phyloP scores from a whole-genome alignment of 2,797 vertebrate genomes.

The Darevskia nairensis region DNA sequence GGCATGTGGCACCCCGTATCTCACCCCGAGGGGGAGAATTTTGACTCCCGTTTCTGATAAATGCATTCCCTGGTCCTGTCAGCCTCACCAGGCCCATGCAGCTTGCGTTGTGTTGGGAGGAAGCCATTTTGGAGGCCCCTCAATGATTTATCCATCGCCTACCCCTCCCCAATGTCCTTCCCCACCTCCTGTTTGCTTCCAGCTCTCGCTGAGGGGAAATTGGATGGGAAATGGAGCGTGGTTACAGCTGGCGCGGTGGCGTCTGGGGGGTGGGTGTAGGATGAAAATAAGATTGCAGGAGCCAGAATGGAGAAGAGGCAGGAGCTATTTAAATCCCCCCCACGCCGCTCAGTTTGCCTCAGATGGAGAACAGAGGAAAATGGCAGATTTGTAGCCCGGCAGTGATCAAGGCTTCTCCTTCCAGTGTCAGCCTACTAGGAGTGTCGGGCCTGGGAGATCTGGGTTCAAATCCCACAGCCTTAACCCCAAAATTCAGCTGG shows the following conservation, averaged over 20 bases:
- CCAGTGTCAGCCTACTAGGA: background rate
- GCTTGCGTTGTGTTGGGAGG: background rate
- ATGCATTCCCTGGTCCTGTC: fast-evolving
- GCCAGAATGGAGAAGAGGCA: background rate
- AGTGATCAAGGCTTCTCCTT: background rate
- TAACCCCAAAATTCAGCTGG: too few relatives aligned
- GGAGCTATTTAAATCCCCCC: too few relatives aligned
- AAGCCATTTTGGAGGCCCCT: too few relatives aligned
- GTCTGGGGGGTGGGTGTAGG: background rate
- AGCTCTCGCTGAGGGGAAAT: background rate
- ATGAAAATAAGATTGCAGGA: background rate
- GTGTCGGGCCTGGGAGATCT: too few relatives aligned
- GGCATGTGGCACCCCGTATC: background rate
- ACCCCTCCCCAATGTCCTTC: too few relatives aligned
- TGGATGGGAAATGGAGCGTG: slow-evolving; percentile 28
- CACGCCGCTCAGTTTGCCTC: background rate
- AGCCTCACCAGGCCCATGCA: too few relatives aligned
- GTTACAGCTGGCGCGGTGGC: background rate
- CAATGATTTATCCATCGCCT: background rate
- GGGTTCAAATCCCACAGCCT: too few relatives aligned
- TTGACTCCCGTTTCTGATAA: background rate
- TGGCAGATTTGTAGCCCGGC: background rate
- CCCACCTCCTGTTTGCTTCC: background rate
- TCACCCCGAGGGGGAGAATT: background rate
- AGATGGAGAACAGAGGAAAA: background rate